Conservation (phyloP, 2,797 vertebrate genomes). For the Arnoldichthys spilopterus region DNA sequence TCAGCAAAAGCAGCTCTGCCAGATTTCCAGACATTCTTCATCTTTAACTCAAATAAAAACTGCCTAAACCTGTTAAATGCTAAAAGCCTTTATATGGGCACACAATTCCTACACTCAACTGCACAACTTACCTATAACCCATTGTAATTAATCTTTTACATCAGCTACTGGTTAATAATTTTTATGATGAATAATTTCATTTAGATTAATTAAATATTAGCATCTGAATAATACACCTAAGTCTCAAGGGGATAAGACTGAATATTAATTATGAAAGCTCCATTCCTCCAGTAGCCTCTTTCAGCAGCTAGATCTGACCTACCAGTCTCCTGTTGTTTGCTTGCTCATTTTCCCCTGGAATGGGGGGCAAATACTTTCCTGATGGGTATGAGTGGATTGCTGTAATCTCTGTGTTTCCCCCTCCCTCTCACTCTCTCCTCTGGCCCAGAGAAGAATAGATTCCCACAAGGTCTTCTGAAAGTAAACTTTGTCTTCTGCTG, state of each 20-base stretch:
- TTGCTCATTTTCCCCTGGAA: slow-evolving; percentile 42
- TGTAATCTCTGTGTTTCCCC: slow-evolving; percentile 37
- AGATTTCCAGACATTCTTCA: not conserved
- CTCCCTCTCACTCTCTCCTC: not conserved
- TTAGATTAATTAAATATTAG: no score
- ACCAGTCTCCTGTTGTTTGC: slow-evolving; percentile 19
- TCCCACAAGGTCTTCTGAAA: slow-evolving; percentile 54
- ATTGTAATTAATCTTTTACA: no score
- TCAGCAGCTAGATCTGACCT: not conserved
- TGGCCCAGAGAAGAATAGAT: slow-evolving; percentile 51
- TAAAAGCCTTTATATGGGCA: no score
- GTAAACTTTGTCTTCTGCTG: slow-evolving; percentile 57
- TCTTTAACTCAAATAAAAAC: no score
- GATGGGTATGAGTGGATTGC: slow-evolving; percentile 34
- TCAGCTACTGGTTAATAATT: no score
- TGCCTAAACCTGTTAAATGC: no score
- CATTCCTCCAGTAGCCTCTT: not conserved
- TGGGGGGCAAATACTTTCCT: slow-evolving; percentile 46
- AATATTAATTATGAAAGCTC: not conserved
- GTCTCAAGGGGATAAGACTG: no score
- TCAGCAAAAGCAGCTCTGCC: not conserved
- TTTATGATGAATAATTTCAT: no score
- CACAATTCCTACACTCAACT: no score
- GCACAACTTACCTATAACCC: no score
- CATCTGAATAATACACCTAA: no score